These are phyloP conservation scores for Noctua comes DNA, from an alignment of 2,888 invertebrate genomes.

Conservation along the genomic window DNA sequence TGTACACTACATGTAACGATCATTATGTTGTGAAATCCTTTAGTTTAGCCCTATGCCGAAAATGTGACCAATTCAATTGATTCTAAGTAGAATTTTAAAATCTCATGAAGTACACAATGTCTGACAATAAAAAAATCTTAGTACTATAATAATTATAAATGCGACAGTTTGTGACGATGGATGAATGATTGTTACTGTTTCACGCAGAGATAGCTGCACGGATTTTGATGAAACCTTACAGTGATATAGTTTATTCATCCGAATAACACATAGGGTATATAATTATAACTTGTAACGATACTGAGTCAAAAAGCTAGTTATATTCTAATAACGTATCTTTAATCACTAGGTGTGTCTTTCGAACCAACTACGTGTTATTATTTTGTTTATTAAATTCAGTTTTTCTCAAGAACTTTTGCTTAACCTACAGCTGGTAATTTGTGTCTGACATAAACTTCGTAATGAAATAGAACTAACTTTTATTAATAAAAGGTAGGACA, in stretches of 20 bases:
- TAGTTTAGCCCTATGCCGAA: too few relatives aligned
- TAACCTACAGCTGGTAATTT: not conserved
- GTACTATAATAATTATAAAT: not conserved
- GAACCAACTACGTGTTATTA: not conserved
- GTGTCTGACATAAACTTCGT: not conserved
- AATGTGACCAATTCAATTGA: not conserved
- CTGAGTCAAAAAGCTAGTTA: not conserved
- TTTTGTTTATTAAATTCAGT: not conserved
- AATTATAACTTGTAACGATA: not conserved
- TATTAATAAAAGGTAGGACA: slow-evolving; percentile 11
- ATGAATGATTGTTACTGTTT: not conserved
- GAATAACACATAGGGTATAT: not conserved
- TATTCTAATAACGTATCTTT: not conserved
- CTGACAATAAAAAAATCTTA: not conserved
- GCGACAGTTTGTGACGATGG: not conserved
- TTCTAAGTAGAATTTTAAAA: not conserved
- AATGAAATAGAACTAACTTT: not conserved
- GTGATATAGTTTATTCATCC: not conserved
- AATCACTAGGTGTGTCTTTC: not conserved
- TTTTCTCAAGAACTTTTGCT: not conserved
- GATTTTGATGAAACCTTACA: not conserved
- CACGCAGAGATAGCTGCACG: not conserved
- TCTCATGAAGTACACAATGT: not conserved
- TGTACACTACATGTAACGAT: not conserved
- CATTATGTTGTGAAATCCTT: not conserved